A percentile compares a stretch with the other conserved stretches of the same genome.
Evolutionary conservation across 35 echinoderm and acorn worm genomes (phyloP).

Genomic region (Diadema setosum): DNA sequence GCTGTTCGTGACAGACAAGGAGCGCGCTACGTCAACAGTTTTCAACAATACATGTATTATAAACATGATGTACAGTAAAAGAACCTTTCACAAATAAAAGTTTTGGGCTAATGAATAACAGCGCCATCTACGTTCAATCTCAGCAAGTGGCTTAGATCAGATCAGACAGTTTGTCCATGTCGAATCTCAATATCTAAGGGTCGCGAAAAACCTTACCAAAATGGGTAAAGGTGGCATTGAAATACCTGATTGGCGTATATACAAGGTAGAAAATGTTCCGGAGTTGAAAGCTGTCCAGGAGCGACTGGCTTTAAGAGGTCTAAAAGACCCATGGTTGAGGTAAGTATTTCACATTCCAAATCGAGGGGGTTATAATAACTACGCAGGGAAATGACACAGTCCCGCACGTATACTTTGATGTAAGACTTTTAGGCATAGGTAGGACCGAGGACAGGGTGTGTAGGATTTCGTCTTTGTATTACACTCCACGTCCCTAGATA

Average conservation of each 20-base stretch:
- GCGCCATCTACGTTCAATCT: too few species aligned
- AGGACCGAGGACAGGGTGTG: not conserved
- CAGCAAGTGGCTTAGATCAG: too few species aligned
- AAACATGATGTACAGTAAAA: too few species aligned
- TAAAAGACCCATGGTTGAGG: constrained; percentile 94
- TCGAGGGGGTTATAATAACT: not conserved
- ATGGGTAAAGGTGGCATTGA: constrained; percentile 75
- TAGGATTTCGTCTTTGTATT: not conserved
- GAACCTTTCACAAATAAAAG: too few species aligned
- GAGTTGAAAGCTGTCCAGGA: constrained; percentile 57
- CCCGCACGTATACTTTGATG: not conserved
- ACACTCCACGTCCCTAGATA: not conserved
- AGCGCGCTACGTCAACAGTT: too few species aligned
- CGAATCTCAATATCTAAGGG: too few species aligned
- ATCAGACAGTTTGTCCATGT: too few species aligned
- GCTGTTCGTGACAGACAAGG: too few species aligned
- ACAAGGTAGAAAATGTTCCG: constrained; percentile 82
- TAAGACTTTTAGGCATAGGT: not conserved
- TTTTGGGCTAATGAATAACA: too few species aligned
- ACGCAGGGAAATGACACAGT: not conserved
- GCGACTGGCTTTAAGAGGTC: constrained; percentile 68
- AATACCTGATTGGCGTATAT: constrained; percentile 83
- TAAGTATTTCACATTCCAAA: not conserved
- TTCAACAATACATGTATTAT: too few species aligned
- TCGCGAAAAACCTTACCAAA: not conserved